Percentiles rank a stretch among this genome's conserved stretches.
These are phyloP conservation scores for Oasisia sp. DNA, from an alignment of 2,888 invertebrate species.

Conservation along the genomic window DNA sequence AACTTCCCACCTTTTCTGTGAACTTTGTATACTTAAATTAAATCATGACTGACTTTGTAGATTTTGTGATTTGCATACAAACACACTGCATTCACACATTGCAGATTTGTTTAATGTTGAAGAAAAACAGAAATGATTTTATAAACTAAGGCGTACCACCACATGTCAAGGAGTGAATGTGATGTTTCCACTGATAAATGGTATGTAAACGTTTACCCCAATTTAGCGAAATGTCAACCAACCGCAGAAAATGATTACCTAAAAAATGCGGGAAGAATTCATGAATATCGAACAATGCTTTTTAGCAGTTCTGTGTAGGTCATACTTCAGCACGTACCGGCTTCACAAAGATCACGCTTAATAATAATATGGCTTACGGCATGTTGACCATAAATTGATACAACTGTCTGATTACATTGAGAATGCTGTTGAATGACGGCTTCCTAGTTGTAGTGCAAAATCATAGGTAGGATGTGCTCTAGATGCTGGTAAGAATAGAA, in stretches of 20 bases:
- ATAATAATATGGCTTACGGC: neutral
- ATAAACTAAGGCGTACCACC: no score
- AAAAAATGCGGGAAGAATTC: neutral
- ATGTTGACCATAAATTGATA: neutral
- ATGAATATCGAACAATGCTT: neutral
- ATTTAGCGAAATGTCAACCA: neutral
- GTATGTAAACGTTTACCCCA: neutral
- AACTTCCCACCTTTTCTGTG: no score
- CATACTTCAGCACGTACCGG: neutral
- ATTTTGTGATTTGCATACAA: no score
- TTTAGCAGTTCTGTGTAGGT: neutral
- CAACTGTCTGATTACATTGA: neutral
- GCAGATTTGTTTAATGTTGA: no score
- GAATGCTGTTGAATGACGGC: neutral
- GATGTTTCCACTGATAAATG: neutral
- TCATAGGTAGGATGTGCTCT: neutral
- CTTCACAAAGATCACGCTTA: neutral
- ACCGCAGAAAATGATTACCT: neutral
- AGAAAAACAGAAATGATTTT: no score
- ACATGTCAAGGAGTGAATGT: no score
- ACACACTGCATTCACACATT: no score
- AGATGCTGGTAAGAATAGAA: neutral
- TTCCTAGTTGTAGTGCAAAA: neutral
- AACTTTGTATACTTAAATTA: no score
- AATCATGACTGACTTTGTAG: no score